Percentiles rank a stretch among this genome's conserved stretches.
Evolutionary conservation across 2,797 vertebrate species (phyloP).

Genomic region (Myiotriccus ornatus): DNA sequence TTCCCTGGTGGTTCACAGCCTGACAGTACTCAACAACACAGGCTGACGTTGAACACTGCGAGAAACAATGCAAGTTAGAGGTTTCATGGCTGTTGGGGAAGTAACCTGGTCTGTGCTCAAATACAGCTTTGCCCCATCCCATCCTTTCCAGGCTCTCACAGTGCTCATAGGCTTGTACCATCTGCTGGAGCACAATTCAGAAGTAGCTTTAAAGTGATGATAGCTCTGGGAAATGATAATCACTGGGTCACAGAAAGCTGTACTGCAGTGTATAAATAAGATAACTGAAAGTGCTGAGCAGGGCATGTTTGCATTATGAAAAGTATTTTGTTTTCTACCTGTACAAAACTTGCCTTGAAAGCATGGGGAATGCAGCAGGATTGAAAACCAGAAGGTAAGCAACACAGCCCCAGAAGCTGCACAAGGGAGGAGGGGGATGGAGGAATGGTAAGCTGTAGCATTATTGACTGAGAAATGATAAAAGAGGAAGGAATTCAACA

Average conservation of each 20-base stretch:
- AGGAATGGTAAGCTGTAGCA: conserved; percentile 73
- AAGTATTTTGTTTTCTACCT: conserved; percentile 75
- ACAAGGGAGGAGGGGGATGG: conserved; percentile 71
- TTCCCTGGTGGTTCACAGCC: conserved; percentile 50
- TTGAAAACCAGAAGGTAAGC: conserved; percentile 68
- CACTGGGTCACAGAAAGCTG: conserved; percentile 76
- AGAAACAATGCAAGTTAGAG: conserved; percentile 46
- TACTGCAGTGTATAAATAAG: conserved; percentile 80
- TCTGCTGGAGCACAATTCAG: conserved; percentile 74
- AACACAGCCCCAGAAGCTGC: conserved; percentile 70
- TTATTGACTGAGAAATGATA: conserved; percentile 75
- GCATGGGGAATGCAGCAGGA: conserved; percentile 65
- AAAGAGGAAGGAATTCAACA: conserved; percentile 70
- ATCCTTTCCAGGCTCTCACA: conserved; percentile 54
- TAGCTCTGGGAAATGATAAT: conserved; percentile 79
- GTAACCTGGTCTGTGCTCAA: conserved; percentile 8
- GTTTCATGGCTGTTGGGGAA: conserved; percentile 55
- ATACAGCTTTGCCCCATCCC: neutral
- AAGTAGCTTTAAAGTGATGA: conserved; percentile 78
- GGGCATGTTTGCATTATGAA: conserved; percentile 78
- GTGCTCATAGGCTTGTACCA: conserved; percentile 60
- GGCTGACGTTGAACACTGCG: conserved; percentile 8
- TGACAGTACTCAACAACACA: conserved; percentile 25
- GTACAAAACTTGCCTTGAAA: conserved; percentile 73
- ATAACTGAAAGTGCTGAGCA: conserved; percentile 80